These are phyloP conservation scores for Erannis defoliaria DNA, from an alignment of 2,888 invertebrate genomes.

Conservation along the genomic window DNA sequence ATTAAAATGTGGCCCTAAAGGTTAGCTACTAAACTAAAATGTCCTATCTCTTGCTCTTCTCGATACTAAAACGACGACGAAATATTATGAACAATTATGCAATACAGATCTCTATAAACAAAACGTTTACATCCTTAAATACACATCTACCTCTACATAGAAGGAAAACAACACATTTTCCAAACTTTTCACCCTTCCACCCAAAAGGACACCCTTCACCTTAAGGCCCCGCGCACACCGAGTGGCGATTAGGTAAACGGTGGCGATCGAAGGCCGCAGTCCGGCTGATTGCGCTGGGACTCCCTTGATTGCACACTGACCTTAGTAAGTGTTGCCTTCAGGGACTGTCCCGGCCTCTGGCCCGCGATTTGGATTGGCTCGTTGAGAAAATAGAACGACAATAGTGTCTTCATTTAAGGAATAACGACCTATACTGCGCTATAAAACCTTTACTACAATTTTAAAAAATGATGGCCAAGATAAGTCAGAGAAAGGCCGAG, in stretches of 20 bases:
- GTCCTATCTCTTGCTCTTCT: no score
- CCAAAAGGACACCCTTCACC: background rate
- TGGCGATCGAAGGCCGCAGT: constrained; percentile 43
- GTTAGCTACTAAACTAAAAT: no score
- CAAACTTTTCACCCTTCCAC: background rate
- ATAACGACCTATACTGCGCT: no score
- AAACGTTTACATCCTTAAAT: background rate
- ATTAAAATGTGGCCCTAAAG: no score
- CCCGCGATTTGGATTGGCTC: constrained; percentile 13
- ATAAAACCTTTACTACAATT: no score
- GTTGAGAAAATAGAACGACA: constrained; percentile 18
- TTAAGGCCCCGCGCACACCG: constrained; percentile 26
- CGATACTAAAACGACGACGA: background rate
- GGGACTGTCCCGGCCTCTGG: constrained; percentile 18
- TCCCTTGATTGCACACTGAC: constrained; percentile 55
- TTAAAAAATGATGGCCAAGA: no score
- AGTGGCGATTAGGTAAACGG: constrained; percentile 46
- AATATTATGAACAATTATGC: background rate
- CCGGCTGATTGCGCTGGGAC: constrained; percentile 55
- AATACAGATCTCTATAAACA: background rate
- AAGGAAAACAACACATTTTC: background rate
- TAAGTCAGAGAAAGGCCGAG: no score
- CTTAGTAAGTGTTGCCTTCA: constrained; percentile 49
- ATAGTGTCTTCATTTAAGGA: background rate
- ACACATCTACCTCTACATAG: background rate